These are phyloP conservation scores for Orius insidiosus DNA, from an alignment of 1,140 invertebrate genomes.

Conservation along the genomic window DNA sequence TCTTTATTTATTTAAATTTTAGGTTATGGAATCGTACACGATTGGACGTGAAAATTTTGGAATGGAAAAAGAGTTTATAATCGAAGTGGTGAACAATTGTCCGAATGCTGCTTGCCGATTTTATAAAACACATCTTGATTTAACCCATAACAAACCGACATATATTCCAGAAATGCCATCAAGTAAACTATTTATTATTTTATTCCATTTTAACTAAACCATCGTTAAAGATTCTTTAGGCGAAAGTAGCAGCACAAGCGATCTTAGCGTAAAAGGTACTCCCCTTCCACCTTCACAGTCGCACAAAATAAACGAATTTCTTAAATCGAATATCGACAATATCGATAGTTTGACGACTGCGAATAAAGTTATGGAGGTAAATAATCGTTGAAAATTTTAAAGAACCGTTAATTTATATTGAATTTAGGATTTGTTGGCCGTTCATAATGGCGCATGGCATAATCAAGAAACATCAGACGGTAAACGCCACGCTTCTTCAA, in stretches of 20 bases:
- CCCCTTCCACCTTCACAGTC: conserved; percentile 10
- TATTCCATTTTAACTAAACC: background rate
- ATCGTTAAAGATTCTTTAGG: too few relatives aligned
- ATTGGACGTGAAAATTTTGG: conserved; percentile 71
- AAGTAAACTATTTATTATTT: background rate
- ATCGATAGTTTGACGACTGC: conserved; percentile 36
- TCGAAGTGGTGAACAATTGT: conserved; percentile 71
- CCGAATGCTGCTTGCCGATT: conserved; percentile 69
- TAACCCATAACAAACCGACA: conserved; percentile 20
- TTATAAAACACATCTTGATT: conserved; percentile 57
- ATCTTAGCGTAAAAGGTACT: conserved; percentile 3
- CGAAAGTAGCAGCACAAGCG: too few relatives aligned
- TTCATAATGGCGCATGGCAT: conserved; percentile 47
- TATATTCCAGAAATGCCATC: conserved; percentile 19
- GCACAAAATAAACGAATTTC: conserved; percentile 34
- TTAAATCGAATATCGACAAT: conserved; percentile 48
- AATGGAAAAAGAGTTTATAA: conserved; percentile 79
- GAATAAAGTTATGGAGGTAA: conserved; percentile 21
- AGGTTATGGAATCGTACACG: conserved; percentile 68
- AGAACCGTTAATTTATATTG: too few relatives aligned
- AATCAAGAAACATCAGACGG: conserved; percentile 15
- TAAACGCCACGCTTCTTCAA: conserved; percentile 5
- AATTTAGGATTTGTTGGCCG: conserved; percentile 39
- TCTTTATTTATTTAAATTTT: conserved; percentile 16
- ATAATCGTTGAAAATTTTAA: conserved; percentile 6